These are phyloP conservation scores for Drymonia ruficornis DNA, from an alignment of 2,888 invertebrate species.

Conservation along the genomic window DNA sequence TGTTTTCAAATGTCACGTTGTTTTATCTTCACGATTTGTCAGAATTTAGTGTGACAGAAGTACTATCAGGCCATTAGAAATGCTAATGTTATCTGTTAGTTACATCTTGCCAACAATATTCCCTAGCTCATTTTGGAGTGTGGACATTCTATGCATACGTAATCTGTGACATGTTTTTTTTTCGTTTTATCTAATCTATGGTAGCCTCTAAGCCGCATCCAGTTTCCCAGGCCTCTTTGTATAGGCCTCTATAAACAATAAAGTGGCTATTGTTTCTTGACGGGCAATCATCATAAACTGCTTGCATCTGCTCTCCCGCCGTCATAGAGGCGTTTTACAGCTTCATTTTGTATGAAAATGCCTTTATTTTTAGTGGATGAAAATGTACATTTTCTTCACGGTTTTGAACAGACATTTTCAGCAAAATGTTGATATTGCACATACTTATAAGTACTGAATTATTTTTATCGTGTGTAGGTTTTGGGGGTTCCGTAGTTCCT, in stretches of 20 bases:
- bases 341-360: constrained; percentile 35
- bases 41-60: constrained; percentile 19
- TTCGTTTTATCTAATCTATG: neutral
- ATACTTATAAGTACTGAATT: too few species aligned
- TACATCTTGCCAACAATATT: too few species aligned
- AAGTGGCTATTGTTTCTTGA: constrained; percentile 66
- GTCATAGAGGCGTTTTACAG: constrained; percentile 36
- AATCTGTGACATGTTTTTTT: too few species aligned
- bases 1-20: constrained; percentile 26
- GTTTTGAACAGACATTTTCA: neutral
- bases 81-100: too few species aligned
- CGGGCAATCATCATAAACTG: constrained; percentile 69
- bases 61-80: too few species aligned
- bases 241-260: constrained; percentile 54
- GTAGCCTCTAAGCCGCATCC: neutral
- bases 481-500: too few species aligned
- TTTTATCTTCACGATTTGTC: constrained; percentile 31
- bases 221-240: constrained; percentile 5
- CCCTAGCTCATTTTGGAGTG: too few species aligned
- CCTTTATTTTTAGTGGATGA: neutral
- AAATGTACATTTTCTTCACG: neutral
- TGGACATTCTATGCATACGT: too few species aligned
- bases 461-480: too few species aligned
- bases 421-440: too few species aligned
- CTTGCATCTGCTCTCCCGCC: constrained; percentile 53